Percentiles rank a stretch among this genome's conserved stretches.
phyloP scores from a whole-genome alignment of 2,797 vertebrate genomes.

The Scleropages formosus region DNA sequence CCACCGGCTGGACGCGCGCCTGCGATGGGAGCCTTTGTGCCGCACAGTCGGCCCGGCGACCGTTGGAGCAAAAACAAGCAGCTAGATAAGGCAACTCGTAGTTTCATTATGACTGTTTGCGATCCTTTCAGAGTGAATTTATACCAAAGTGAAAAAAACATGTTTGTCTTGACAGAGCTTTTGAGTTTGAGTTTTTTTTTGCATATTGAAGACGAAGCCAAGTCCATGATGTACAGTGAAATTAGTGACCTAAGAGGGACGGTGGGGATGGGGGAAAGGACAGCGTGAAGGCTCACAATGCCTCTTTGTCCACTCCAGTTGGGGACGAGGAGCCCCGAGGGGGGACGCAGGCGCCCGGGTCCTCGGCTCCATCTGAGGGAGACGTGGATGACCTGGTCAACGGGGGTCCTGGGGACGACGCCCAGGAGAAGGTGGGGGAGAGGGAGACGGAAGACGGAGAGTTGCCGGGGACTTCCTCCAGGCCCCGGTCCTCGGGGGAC shows the following conservation, averaged over 20 bases:
- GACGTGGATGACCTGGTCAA: conserved; percentile 28
- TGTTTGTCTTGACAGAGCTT: too few relatives aligned
- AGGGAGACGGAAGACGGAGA: conserved; percentile 28
- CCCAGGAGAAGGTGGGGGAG: conserved; percentile 53
- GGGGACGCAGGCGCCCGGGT: background rate
- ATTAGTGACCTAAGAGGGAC: too few relatives aligned
- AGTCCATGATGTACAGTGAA: too few relatives aligned
- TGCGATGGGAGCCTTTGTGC: conserved; percentile 33
- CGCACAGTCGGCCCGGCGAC: background rate
- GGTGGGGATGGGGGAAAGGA: background rate
- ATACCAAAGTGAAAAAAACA: too few relatives aligned
- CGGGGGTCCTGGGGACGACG: conserved; percentile 34
- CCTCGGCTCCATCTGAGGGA: background rate
- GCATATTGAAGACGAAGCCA: too few relatives aligned
- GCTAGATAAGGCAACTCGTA: too few relatives aligned
- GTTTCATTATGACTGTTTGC: too few relatives aligned
- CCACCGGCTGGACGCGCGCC: conserved; percentile 41
- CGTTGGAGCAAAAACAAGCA: background rate
- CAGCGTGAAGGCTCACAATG: background rate
- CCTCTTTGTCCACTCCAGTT: background rate
- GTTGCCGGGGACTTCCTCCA: conserved; percentile 37
- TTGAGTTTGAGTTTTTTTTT: too few relatives aligned
- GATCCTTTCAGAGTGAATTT: conserved; percentile 12
- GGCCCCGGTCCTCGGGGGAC: conserved; percentile 47
- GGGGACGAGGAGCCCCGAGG: background rate